Conservation (phyloP, 2,797 vertebrate genomes). For the Lerista edwardsae region DNA sequence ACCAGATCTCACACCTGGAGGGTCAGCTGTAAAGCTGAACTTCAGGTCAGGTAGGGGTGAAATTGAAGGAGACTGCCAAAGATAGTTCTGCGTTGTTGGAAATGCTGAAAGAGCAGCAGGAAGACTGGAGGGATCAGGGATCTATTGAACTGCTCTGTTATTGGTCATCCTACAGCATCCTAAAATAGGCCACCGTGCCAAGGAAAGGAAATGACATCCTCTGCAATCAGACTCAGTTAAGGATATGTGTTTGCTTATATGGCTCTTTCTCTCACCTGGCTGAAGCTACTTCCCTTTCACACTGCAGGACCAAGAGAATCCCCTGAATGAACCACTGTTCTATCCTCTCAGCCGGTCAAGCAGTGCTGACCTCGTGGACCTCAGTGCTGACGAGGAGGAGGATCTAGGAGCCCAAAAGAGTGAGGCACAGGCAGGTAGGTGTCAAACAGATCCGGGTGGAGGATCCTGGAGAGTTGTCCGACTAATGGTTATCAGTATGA, state of each 20-base stretch:
- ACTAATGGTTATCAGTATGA: no score
- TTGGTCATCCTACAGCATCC: accelerated
- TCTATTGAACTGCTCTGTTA: background rate
- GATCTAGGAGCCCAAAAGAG: slow-evolving; percentile 12
- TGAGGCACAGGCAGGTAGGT: slow-evolving; percentile 35
- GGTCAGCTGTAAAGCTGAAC: background rate
- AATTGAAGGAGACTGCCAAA: background rate
- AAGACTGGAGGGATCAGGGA: background rate
- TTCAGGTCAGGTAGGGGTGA: no score
- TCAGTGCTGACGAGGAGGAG: slow-evolving; percentile 88
- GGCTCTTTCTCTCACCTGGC: background rate
- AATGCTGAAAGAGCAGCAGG: background rate
- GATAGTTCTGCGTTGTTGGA: background rate
- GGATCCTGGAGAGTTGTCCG: background rate
- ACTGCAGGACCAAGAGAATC: slow-evolving; percentile 88
- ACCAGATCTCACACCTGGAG: background rate
- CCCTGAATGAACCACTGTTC: slow-evolving; percentile 84
- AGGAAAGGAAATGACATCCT: background rate
- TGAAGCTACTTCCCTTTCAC: background rate
- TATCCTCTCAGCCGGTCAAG: slow-evolving; percentile 79
- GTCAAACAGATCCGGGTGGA: background rate
- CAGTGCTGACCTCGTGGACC: slow-evolving; percentile 83
- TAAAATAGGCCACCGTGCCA: background rate
- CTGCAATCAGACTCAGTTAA: background rate
- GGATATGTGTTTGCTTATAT: background rate